A percentile compares a stretch with the other conserved stretches of the same genome.
These are phyloP conservation scores for Microcebus jonahi DNA, from an alignment of 2,113 vertebrate species.

Conservation along the genomic window DNA sequence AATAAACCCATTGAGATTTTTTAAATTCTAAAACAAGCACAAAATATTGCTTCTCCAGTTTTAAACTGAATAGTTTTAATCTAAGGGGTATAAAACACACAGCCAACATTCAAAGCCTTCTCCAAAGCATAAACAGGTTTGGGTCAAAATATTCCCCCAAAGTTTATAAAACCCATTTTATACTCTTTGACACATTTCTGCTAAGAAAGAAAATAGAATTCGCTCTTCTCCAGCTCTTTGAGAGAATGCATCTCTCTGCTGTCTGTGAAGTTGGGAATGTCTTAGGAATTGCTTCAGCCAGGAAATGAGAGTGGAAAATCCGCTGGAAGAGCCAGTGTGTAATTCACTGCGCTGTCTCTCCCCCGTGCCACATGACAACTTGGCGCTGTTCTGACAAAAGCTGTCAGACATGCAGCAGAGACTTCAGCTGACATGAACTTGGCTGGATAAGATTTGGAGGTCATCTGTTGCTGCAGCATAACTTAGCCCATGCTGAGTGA, in stretches of 20 bases:
- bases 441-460: not conserved
- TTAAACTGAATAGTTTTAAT: constrained; percentile 30
- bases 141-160: constrained; percentile 38
- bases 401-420: not conserved
- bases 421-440: not conserved
- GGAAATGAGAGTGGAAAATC: not conserved
- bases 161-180: not conserved
- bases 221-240: not conserved
- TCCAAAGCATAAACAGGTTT: constrained; percentile 28
- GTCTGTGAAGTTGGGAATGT: not conserved
- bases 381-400: not conserved
- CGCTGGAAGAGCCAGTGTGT: not conserved
- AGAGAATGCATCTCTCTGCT: not conserved
- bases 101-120: not conserved
- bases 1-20: not conserved
- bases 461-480: not conserved
- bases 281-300: not conserved
- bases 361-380: not conserved
- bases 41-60: constrained; percentile 8
- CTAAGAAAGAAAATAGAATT: not conserved
- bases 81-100: not conserved
- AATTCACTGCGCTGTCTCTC: not conserved
- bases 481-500: not conserved
- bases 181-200: not conserved
- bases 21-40: not conserved